Conservation (phyloP, 1,140 invertebrate species). For the Drosophila arawakana region DNA sequence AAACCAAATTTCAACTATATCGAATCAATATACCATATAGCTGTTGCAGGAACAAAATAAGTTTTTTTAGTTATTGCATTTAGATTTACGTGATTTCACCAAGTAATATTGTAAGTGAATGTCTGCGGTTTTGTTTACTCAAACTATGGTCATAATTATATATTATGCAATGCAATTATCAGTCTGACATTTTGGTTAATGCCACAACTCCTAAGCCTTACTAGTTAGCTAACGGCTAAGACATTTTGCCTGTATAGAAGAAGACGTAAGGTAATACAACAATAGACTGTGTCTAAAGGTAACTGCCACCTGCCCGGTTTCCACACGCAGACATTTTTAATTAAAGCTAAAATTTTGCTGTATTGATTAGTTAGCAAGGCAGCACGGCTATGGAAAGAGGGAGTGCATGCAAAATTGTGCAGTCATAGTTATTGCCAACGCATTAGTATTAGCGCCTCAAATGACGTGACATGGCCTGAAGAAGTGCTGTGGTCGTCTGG, state of each 20-base stretch:
- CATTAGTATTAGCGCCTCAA: slow-evolving; percentile 76
- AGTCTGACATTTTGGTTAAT: slow-evolving; percentile 73
- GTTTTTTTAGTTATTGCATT: too few relatives aligned
- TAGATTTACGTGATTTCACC: too few relatives aligned
- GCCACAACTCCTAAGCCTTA: slow-evolving; percentile 40
- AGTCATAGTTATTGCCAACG: slow-evolving; percentile 76
- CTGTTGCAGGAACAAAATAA: too few relatives aligned
- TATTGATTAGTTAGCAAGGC: slow-evolving; percentile 76
- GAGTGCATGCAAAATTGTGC: slow-evolving; percentile 57
- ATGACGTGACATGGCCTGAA: slow-evolving; percentile 62
- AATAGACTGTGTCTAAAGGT: slow-evolving; percentile 30
- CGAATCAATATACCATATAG: too few relatives aligned
- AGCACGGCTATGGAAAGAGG: not conserved
- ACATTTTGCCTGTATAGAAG: slow-evolving; percentile 2
- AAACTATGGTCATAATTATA: slow-evolving; percentile 53
- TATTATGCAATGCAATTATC: slow-evolving; percentile 78
- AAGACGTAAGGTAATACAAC: slow-evolving; percentile 7
- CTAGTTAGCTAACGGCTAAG: slow-evolving; percentile 23
- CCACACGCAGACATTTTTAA: slow-evolving; percentile 82
- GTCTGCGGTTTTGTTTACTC: slow-evolving; percentile 14
- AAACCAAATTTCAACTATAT: too few relatives aligned
- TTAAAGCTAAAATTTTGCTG: slow-evolving; percentile 77
- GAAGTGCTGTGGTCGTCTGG: not conserved
- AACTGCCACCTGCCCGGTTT: slow-evolving; percentile 68
- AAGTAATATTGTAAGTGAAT: slow-evolving; percentile 23